Evolutionary conservation across 2,888 invertebrate genomes (phyloP), one percentile per base, ranked within the genome.

Genomic region (Pedicia rivosa): DNA sequence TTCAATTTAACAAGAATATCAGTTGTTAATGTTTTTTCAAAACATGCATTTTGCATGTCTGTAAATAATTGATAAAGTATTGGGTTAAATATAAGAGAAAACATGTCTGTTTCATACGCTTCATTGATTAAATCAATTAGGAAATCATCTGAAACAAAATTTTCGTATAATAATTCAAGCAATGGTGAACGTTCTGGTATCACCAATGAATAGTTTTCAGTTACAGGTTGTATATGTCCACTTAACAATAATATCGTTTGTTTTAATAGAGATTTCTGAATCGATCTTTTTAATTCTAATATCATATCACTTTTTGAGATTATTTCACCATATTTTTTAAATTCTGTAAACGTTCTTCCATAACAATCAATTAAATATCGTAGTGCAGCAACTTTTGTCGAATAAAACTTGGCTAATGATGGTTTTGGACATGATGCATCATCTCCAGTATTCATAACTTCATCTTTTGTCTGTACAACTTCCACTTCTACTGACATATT

Each of bases 91-190:
- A 62, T 58, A 12, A 42, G 42, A 10, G 56, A 53, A 42, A 61
- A 62, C 3, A 41, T 41, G 1, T 53, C 48, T 17, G 56, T 56
- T 14, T 59, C 57, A 42, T 66, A 63, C 1, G 68, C 65, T 39
- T 69, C 64, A 1, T 60, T 59, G 2, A 77, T 65, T 8, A 78
- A 58, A 43, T 65, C 64, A 35, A 65, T 63, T n/a, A 78, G 53
- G 46, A 76, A 76, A 1, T 71, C 70, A 22, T 72, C 62, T 1
- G 74, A 73, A 8, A 78, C 57, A 31, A 62, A 66, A 46, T 72
- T 70, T 36, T 66, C 64, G 27, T 76, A 59, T 33, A 78, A 58
- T 25, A 71, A 68, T 39, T 69, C 65, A 5, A 77, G 56, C 15
- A 78, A 57, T 2, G 70, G 63, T 1, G 24, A 24, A 24, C 24